Evolutionary conservation across 2,888 invertebrate species (phyloP).

Genomic region (Allacma fusca): DNA sequence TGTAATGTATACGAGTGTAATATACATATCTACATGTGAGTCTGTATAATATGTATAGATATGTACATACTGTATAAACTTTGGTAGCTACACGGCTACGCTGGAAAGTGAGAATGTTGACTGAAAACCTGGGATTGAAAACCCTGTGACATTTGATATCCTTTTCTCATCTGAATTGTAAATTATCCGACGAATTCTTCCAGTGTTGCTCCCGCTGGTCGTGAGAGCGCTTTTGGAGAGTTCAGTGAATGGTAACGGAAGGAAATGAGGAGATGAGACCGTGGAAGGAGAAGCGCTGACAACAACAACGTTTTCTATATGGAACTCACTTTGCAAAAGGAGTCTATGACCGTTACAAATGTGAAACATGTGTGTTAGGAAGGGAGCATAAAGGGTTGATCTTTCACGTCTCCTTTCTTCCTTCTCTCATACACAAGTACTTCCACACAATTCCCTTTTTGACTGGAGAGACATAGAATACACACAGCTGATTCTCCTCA

Average conservation of each 20-base stretch:
- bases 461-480: background rate
- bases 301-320: constrained; percentile 2
- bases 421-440: background rate
- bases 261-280: constrained; percentile 2
- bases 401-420: no score
- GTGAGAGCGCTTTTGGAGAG: background rate
- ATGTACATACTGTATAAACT: no score
- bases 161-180: constrained; percentile 16
- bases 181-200: background rate
- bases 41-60: no score
- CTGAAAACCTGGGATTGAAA: background rate
- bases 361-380: constrained; percentile 9
- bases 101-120: no score
- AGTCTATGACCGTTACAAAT: constrained; percentile 10
- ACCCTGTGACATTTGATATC: background rate
- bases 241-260: background rate
- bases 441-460: background rate
- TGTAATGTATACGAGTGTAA: no score
- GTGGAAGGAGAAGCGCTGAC: background rate
- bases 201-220: background rate
- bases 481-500: constrained; percentile 13
- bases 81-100: no score
- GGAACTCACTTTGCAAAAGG: background rate
- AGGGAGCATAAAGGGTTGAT: background rate
- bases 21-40: no score